phyloP scores from a whole-genome alignment of 2,888 invertebrate species.

The Dynastes maya region DNA sequence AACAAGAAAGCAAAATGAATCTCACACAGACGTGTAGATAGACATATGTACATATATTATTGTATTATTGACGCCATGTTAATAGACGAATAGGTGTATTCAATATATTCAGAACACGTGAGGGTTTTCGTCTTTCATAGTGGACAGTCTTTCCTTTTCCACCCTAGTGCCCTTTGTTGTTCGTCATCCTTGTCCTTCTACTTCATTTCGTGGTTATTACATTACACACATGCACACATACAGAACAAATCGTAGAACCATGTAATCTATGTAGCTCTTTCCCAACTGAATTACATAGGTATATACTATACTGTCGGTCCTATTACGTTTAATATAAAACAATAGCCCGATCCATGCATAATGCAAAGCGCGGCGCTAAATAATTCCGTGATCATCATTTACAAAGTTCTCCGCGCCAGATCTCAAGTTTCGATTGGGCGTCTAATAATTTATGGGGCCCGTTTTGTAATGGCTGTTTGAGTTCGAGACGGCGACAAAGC shows the following conservation, averaged over 20 bases:
- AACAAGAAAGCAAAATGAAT: not conserved
- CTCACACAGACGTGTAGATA: conserved; percentile 2
- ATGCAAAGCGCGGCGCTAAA: conserved; percentile 58
- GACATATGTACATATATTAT: not conserved
- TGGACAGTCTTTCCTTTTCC: not conserved
- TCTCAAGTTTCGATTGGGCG: conserved; percentile 65
- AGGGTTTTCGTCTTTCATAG: not conserved
- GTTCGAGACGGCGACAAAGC: conserved; percentile 61
- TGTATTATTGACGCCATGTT: conserved; percentile 25
- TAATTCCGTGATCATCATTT: conserved; percentile 62
- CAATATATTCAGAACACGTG: conserved; percentile 33
- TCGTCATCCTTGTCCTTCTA: not conserved
- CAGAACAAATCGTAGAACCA: not conserved
- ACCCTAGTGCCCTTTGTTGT: not conserved
- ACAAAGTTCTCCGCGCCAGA: conserved; percentile 62
- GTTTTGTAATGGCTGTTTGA: conserved; percentile 65
- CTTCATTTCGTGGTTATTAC: not conserved
- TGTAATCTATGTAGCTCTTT: not conserved
- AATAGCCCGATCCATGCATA: conserved; percentile 48
- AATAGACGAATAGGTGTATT: conserved; percentile 38
- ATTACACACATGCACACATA: not conserved
- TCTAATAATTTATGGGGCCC: conserved; percentile 64
- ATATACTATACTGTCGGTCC: conserved; percentile 2
- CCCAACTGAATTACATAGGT: not conserved
- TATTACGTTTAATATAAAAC: conserved; percentile 44